Evolutionary conservation across 1,140 invertebrate genomes (phyloP).

Genomic region (Magallana ariakensis): DNA sequence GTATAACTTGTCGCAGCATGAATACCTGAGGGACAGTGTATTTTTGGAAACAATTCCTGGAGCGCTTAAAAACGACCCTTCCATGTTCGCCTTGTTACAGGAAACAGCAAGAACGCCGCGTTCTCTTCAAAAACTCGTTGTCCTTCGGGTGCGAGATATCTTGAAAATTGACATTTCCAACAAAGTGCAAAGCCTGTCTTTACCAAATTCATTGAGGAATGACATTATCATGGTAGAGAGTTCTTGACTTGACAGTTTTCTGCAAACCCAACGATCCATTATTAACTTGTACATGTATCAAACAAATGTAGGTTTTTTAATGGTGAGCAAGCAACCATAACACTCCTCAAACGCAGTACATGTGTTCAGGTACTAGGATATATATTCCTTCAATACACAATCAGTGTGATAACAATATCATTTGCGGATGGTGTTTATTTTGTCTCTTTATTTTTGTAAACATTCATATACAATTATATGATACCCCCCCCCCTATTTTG

Average conservation of each 20-base stretch:
- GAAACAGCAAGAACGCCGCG: neutral
- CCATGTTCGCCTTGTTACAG: conserved; percentile 22
- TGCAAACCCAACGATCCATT: neutral
- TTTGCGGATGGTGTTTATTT: no score
- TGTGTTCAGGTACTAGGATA: no score
- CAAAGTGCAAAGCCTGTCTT: conserved; percentile 35
- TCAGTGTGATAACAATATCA: no score
- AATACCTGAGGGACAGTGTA: conserved; percentile 30
- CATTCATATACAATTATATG: no score
- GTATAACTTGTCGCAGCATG: conserved; percentile 42
- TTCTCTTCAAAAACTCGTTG: conserved; percentile 12
- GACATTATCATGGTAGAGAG: neutral
- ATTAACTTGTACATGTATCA: no score
- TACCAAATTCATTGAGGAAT: conserved; percentile 35
- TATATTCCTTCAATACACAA: no score
- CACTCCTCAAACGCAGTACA: no score
- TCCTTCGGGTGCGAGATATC: neutral
- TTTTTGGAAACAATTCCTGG: conserved; percentile 1
- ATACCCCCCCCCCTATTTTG: no score
- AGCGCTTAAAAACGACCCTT: neutral
- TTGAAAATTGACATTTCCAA: conserved; percentile 18
- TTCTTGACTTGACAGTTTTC: neutral
- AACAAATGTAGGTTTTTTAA: no score
- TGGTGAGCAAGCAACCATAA: no score
- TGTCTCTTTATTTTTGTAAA: no score